phyloP scores from a whole-genome alignment of 2,113 vertebrate species.

The Gambusia affinis region DNA sequence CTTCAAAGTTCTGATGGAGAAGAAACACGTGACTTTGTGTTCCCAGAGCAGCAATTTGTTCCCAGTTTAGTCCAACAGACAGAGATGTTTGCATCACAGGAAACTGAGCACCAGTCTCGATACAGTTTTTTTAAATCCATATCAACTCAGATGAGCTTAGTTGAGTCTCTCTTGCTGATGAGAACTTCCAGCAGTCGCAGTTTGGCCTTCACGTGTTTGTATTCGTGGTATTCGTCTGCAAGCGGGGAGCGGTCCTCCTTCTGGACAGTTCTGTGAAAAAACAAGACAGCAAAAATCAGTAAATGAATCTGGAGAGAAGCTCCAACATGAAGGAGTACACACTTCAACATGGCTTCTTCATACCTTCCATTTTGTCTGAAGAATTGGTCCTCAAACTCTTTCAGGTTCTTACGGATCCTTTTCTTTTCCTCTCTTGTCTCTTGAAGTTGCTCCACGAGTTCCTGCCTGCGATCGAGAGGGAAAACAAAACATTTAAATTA shows the following conservation, averaged over 20 bases:
- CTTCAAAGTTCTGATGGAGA: not conserved
- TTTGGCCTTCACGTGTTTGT: slow-evolving; percentile 97
- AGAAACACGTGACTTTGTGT: slow-evolving; percentile 8
- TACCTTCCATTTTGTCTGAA: slow-evolving; percentile 96
- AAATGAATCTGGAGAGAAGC: not conserved
- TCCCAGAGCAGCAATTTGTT: slow-evolving; percentile 21
- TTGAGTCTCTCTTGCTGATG: slow-evolving; percentile 93
- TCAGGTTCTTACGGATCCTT: slow-evolving; percentile 90
- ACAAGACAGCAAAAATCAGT: slow-evolving; percentile 17
- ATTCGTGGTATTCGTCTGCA: slow-evolving; percentile 93
- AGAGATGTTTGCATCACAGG: slow-evolving; percentile 35
- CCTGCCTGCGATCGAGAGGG: slow-evolving; percentile 77
- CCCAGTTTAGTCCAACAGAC: slow-evolving; percentile 6
- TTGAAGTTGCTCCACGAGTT: slow-evolving; percentile 95
- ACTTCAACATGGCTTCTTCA: slow-evolving; percentile 4
- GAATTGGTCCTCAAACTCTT: slow-evolving; percentile 97
- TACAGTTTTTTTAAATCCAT: slow-evolving; percentile 11
- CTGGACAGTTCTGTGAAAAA: slow-evolving; percentile 86
- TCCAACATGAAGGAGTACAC: not conserved
- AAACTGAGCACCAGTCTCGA: slow-evolving; percentile 31
- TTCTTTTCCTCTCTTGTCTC: slow-evolving; percentile 96
- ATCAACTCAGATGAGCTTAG: slow-evolving; percentile 70
- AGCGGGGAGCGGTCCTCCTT: slow-evolving; percentile 94
- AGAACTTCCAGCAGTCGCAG: slow-evolving; percentile 93
- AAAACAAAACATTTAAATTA: no score